Conservation (phyloP, 1,140 invertebrate species). For the Armadillidium nasatum region DNA sequence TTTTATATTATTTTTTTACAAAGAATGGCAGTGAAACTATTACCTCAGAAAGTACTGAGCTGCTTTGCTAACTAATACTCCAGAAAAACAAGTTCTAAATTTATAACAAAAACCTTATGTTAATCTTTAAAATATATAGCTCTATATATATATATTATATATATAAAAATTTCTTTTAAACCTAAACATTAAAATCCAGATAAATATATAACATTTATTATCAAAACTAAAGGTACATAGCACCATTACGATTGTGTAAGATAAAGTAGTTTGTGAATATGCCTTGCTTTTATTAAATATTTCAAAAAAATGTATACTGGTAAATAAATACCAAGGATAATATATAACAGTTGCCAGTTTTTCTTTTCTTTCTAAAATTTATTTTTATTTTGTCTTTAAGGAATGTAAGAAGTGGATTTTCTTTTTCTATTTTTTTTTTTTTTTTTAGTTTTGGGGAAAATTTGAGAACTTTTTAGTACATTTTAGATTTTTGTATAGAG, state of each 20-base stretch:
- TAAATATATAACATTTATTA: constrained; percentile 8
- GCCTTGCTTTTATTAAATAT: no score
- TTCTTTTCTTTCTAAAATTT: no score
- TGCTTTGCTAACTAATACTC: background rate
- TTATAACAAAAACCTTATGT: background rate
- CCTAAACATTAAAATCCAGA: background rate
- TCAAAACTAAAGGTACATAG: constrained; percentile 4
- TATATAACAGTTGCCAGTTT: no score
- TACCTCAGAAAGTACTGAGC: background rate
- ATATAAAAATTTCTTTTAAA: background rate
- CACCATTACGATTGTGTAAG: background rate
- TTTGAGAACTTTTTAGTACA: no score
- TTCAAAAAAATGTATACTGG: no score
- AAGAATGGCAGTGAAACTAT: background rate
- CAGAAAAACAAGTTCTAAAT: background rate
- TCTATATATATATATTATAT: constrained; percentile 4
- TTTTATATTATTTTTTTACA: background rate
- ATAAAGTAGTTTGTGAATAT: no score
- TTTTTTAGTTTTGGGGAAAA: no score
- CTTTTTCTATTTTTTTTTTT: no score
- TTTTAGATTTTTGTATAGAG: no score
- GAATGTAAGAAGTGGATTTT: no score
- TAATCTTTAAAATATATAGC: background rate
- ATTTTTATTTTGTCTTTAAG: no score
- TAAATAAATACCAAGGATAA: no score